Evolutionary conservation across 2,113 vertebrate genomes (phyloP).

Genomic region (Leptocoma aspasia): DNA sequence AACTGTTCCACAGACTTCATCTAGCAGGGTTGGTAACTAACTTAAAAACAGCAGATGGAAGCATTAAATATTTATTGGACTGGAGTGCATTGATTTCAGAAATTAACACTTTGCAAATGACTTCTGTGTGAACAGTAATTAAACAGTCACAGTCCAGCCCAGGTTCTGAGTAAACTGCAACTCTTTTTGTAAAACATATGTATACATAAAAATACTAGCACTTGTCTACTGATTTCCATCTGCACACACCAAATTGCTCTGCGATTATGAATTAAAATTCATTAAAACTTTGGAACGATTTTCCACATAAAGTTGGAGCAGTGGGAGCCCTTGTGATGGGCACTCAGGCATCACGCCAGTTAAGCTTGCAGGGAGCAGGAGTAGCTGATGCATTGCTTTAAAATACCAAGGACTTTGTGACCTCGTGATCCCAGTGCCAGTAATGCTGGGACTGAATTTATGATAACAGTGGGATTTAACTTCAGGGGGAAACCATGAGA

Average conservation of each 20-base stretch:
- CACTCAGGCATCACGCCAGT: neutral
- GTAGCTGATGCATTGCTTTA: neutral
- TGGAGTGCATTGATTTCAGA: conserved; percentile 22
- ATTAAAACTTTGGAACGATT: conserved; percentile 16
- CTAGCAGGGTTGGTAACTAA: conserved; percentile 8
- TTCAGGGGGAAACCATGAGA: neutral
- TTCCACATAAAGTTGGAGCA: neutral
- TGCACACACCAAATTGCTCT: neutral
- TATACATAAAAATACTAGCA: conserved; percentile 3
- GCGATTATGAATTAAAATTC: conserved; percentile 5
- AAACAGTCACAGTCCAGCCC: conserved; percentile 45
- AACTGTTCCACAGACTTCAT: conserved; percentile 14
- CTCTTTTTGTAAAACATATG: conserved; percentile 32
- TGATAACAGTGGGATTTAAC: neutral
- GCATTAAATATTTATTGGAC: conserved; percentile 66
- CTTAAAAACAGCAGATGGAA: conserved; percentile 49
- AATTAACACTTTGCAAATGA: conserved; percentile 56
- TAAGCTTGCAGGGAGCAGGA: neutral
- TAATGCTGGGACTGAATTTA: neutral
- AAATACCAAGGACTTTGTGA: neutral
- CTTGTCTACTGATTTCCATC: conserved; percentile 25
- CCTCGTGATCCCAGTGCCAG: neutral
- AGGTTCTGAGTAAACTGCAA: conserved; percentile 42
- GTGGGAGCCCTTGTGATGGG: neutral
- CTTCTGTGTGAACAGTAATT: conserved; percentile 44